Base-by-base conservation (phyloP, 1,140 invertebrate species). In the Drosophila sulfurigaster region DNA sequence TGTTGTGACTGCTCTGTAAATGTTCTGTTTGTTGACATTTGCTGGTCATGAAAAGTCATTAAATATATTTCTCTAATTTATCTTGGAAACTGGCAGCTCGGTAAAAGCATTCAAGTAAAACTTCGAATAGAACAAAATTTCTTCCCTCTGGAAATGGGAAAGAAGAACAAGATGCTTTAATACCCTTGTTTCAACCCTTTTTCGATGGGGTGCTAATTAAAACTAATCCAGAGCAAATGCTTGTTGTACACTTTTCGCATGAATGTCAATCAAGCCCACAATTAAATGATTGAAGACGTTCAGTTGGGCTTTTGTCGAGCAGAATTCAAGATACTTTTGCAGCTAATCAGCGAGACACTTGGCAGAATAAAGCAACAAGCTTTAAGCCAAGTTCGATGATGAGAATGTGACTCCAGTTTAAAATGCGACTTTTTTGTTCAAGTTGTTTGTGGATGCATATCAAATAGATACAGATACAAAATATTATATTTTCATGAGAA, bases 401-500 rank as follows among this genome's bases (percentile, higher is more conserved):
- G 57, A 16, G 32, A 52, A 43, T 43, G 45, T 16, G 43, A 13
- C 49, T 65, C 32, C 64, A 67, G 59, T 63, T 71, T 78, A 65
- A 70, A 57, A 43, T 69, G n/a, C 20, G 13, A 28, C 20, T 32
- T 32, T 20, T 20, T 25, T 45, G 41, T 63, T 57, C 43, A 38
- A 58, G 32, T 67, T 43, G 11, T 59, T 52, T 51, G 69, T 79
- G 52, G 69, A 67, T 58, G 78, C 80, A 81, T 77, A 81, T 76
- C 81, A 90, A 78, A 72, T 85, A 73, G 51, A 75, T 88, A 81
- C 79, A 88, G 79, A 82, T 89, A 87, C 82, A 78, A 77, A 83
- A 86, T 77, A 82, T 92, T 92, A 86, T 77, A 82, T 92, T 92
- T 92, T 79, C 83, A 92, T 91, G 87, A 91, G 91, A 92, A 92